Percentiles rank a stretch among this genome's conserved stretches.
phyloP scores from a whole-genome alignment of 2,113 vertebrate species.

The Microtus pennsylvanicus region DNA sequence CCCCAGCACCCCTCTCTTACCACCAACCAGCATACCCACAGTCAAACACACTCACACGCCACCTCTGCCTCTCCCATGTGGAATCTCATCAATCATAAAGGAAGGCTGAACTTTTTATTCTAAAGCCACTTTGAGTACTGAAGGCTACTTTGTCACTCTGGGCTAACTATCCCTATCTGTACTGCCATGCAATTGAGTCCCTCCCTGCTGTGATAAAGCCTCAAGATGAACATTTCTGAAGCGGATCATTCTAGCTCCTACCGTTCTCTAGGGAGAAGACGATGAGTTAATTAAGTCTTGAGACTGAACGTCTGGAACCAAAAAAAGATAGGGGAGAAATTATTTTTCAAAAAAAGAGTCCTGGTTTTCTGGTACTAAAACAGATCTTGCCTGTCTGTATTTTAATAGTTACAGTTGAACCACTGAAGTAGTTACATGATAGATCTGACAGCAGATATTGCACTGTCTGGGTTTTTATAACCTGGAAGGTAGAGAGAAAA shows the following conservation, averaged over 20 bases:
- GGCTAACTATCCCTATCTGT: neutral
- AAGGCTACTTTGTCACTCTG: neutral
- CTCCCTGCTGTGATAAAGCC: neutral
- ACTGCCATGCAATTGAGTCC: neutral
- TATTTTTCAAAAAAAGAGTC: neutral
- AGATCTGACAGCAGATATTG: neutral
- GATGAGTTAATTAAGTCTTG: neutral
- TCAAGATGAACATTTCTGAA: neutral
- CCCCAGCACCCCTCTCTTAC: neutral
- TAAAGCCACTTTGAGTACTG: neutral
- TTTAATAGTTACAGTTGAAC: slow-evolving; percentile 8
- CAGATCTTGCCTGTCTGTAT: neutral
- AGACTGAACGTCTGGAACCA: neutral
- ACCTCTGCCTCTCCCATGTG: slow-evolving; percentile 1
- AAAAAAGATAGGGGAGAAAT: neutral
- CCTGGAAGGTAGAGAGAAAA: neutral
- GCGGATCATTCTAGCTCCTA: neutral
- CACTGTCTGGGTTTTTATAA: slow-evolving; percentile 4
- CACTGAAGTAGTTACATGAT: neutral
- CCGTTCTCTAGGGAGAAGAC: neutral
- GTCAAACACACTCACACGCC: slow-evolving; percentile 10
- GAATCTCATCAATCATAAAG: slow-evolving; percentile 59
- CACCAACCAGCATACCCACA: slow-evolving; percentile 33
- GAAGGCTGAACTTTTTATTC: neutral
- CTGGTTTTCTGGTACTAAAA: slow-evolving; percentile 36